phyloP scores from a whole-genome alignment of 2,888 invertebrate genomes.

The Zeuzera pyrina region DNA sequence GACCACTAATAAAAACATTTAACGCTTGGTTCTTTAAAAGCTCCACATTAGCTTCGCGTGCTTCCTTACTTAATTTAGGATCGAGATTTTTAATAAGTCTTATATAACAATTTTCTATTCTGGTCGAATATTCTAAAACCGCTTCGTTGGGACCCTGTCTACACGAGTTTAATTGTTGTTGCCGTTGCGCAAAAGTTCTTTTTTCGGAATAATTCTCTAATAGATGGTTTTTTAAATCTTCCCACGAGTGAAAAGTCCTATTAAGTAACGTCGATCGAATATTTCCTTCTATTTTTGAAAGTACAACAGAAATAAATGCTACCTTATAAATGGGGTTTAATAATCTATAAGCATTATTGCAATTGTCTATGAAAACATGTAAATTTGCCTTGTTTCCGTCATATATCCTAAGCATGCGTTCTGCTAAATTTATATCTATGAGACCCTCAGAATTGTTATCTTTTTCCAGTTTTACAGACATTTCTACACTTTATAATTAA shows the following conservation, averaged over 20 bases:
- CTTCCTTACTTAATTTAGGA: slow-evolving; percentile 6
- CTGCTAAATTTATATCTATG: too few species aligned
- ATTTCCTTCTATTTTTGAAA: too few species aligned
- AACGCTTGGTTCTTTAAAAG: neutral
- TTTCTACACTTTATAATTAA: too few species aligned
- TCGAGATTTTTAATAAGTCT: slow-evolving; percentile 12
- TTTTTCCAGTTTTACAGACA: too few species aligned
- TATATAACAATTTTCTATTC: slow-evolving; percentile 11
- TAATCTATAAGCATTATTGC: too few species aligned
- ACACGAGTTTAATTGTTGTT: slow-evolving; percentile 13
- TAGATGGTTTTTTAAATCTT: slow-evolving; percentile 4
- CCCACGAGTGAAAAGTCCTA: neutral
- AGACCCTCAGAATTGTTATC: too few species aligned
- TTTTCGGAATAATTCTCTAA: slow-evolving; percentile 7
- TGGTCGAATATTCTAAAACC: slow-evolving; percentile 8
- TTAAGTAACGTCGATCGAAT: too few species aligned
- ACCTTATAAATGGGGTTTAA: too few species aligned
- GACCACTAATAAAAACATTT: neutral
- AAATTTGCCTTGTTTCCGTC: too few species aligned
- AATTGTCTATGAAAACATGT: too few species aligned
- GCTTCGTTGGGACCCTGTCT: slow-evolving; percentile 8
- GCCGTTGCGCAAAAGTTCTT: slow-evolving; percentile 8
- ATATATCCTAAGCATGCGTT: too few species aligned
- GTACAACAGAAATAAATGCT: too few species aligned
- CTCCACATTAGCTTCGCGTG: neutral